A percentile compares a stretch with the other conserved stretches of the same genome.
phyloP scores from a whole-genome alignment of 2,113 vertebrate species.

The Channa argus region DNA sequence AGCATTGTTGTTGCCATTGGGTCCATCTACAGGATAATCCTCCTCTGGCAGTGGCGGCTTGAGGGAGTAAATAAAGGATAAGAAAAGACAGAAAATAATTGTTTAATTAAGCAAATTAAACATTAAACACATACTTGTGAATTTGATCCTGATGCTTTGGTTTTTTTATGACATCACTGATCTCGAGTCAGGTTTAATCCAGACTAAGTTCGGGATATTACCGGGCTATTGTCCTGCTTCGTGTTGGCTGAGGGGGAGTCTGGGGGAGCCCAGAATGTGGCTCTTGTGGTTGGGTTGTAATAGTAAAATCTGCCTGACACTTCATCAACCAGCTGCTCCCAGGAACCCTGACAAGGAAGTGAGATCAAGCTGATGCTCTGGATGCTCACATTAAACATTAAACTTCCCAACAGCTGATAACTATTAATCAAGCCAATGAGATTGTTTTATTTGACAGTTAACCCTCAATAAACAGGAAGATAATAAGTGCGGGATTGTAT shows the following conservation, averaged over 20 bases:
- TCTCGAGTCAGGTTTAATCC: too few species aligned
- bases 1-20: background rate
- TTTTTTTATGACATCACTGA: too few species aligned
- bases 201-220: slow-evolving; percentile 26
- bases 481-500: too few species aligned
- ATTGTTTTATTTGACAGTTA: too few species aligned
- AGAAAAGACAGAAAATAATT: background rate
- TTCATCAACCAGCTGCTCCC: slow-evolving; percentile 87
- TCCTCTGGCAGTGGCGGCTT: slow-evolving; percentile 92
- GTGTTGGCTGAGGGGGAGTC: slow-evolving; percentile 6
- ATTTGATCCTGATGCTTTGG: too few species aligned
- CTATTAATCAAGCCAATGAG: too few species aligned
- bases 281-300: slow-evolving; percentile 85
- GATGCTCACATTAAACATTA: too few species aligned
- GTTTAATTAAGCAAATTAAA: too few species aligned
- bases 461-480: too few species aligned
- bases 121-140: too few species aligned
- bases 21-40: slow-evolving; percentile 78
- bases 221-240: slow-evolving; percentile 42
- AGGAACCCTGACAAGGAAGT: slow-evolving; percentile 53
- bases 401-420: too few species aligned
- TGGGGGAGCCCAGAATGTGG: slow-evolving; percentile 86
- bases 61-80: background rate
- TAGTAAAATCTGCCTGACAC: slow-evolving; percentile 85
- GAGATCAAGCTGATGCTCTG: too few species aligned